These are phyloP conservation scores for Branchellion lobata DNA, from an alignment of 2,888 invertebrate species.

Conservation along the genomic window DNA sequence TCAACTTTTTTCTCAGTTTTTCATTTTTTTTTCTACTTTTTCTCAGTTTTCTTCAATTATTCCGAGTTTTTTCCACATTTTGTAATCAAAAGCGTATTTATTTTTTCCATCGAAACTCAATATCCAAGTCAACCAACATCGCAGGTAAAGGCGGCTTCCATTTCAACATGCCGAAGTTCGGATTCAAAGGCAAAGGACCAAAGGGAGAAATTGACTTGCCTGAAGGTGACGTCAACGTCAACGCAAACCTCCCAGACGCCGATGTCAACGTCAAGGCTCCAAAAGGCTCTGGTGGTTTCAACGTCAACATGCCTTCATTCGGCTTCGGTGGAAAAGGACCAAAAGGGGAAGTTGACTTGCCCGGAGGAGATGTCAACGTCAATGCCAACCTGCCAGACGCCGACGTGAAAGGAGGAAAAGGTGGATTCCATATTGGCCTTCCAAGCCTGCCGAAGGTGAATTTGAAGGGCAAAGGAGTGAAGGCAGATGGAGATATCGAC, in stretches of 20 bases:
- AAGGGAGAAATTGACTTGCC: conserved; percentile 39
- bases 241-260: conserved; percentile 43
- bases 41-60: too few relatives aligned
- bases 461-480: conserved; percentile 38
- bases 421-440: conserved; percentile 34
- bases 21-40: too few relatives aligned
- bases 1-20: too few relatives aligned
- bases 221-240: conserved; percentile 29
- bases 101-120: too few relatives aligned
- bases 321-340: not conserved
- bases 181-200: conserved; percentile 13
- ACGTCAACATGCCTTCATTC: conserved; percentile 17
- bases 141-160: conserved; percentile 39
- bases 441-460: conserved; percentile 34
- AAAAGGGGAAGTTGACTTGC: conserved; percentile 1
- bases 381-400: conserved; percentile 32
- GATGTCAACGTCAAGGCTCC: conserved; percentile 40
- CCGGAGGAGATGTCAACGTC: conserved; percentile 15
- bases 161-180: conserved; percentile 33
- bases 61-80: too few relatives aligned
- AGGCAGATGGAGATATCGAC: conserved; percentile 41
- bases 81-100: too few relatives aligned
- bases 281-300: conserved; percentile 37
- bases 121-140: too few relatives aligned
- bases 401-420: conserved; percentile 17